Evolutionary conservation across 2,888 invertebrate species (phyloP).

Genomic region (Agonopterix heracliana): DNA sequence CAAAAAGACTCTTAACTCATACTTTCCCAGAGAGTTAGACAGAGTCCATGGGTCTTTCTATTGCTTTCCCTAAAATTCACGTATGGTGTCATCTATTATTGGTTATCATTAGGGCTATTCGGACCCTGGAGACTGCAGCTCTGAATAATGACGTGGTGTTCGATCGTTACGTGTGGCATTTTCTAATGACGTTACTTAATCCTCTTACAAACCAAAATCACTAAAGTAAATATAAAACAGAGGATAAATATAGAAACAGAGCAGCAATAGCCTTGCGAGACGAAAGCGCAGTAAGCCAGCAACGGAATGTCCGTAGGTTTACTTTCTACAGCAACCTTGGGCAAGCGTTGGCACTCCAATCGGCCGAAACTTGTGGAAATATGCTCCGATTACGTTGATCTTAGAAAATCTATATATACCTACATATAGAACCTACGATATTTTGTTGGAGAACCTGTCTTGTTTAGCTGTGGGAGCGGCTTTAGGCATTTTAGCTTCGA

Average conservation of each 20-base stretch:
- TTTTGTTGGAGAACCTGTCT: not conserved
- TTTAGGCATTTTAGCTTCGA: no score
- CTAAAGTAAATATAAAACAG: not conserved
- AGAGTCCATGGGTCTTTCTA: no score
- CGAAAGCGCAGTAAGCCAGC: constrained; percentile 45
- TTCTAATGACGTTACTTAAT: no score
- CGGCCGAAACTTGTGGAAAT: constrained; percentile 30
- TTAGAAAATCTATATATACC: constrained; percentile 5
- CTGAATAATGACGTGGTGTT: no score
- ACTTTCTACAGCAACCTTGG: constrained; percentile 48
- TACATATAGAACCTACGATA: not conserved
- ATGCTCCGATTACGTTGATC: constrained; percentile 15
- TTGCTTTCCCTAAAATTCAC: no score
- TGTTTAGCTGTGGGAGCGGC: not conserved
- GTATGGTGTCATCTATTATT: no score
- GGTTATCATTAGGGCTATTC: no score
- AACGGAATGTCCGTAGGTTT: constrained; percentile 52
- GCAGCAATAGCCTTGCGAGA: constrained; percentile 47
- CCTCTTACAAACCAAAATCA: no score
- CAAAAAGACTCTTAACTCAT: no score
- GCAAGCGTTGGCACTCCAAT: constrained; percentile 20
- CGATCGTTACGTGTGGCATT: no score
- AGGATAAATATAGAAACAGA: constrained; percentile 13
- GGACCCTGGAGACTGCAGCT: no score
- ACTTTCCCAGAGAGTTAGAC: no score